Percentiles rank a stretch among this genome's conserved stretches.
Conservation (phyloP, 1,140 invertebrate genomes). For the Tetragonula clypearis region DNA sequence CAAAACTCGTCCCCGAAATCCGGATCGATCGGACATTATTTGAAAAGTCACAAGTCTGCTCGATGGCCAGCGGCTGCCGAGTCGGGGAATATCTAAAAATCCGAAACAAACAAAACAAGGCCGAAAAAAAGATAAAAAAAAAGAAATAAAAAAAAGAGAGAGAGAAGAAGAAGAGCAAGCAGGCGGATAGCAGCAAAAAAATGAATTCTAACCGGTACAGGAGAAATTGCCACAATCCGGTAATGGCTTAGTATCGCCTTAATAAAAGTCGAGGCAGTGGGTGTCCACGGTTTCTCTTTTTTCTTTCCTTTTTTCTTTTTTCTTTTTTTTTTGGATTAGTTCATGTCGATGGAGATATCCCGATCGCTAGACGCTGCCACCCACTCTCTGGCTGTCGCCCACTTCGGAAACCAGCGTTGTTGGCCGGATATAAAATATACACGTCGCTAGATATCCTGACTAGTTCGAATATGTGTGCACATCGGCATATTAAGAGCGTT, state of each 20-base stretch:
- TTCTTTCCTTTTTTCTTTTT: neutral
- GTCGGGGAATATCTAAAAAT: slow-evolving; percentile 3
- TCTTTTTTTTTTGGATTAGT: slow-evolving; percentile 11
- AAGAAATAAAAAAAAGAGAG: too few species aligned
- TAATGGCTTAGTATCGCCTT: slow-evolving; percentile 41
- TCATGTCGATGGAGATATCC: slow-evolving; percentile 28
- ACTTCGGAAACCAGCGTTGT: neutral
- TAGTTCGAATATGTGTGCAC: slow-evolving; percentile 40
- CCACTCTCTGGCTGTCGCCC: neutral
- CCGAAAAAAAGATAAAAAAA: neutral
- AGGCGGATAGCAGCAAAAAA: neutral
- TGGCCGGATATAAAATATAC: slow-evolving; percentile 74
- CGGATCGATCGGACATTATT: slow-evolving; percentile 21
- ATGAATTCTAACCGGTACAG: neutral
- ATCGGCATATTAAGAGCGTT: slow-evolving; percentile 48
- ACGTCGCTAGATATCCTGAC: slow-evolving; percentile 66
- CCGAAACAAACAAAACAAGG: neutral
- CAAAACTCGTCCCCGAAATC: neutral
- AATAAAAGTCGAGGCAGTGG: slow-evolving; percentile 27
- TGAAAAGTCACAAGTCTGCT: neutral
- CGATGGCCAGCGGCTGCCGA: too few species aligned
- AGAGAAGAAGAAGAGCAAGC: neutral
- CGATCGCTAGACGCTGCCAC: slow-evolving; percentile 28
- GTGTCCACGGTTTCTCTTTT: neutral
- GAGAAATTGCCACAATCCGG: neutral